A percentile compares a stretch with the other conserved stretches of the same genome.
phyloP scores from a whole-genome alignment of 2,797 vertebrate species.

The Sebastes dallii region DNA sequence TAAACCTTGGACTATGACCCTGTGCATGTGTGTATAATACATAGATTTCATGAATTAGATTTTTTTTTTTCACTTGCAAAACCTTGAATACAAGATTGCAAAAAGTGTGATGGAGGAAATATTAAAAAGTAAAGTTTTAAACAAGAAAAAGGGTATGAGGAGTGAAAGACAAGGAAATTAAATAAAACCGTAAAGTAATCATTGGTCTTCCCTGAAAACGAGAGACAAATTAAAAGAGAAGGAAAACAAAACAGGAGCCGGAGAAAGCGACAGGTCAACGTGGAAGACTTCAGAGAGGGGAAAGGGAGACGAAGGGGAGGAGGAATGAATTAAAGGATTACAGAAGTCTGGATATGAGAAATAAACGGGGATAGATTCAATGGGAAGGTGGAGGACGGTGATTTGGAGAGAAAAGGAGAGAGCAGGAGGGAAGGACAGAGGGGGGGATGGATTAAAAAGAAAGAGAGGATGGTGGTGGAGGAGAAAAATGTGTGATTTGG shows the following conservation, averaged over 20 bases:
- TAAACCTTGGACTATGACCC: background rate
- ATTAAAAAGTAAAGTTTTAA: background rate
- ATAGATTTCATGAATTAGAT: background rate
- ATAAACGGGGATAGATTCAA: background rate
- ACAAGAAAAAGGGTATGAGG: background rate
- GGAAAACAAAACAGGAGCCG: background rate
- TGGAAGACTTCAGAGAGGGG: background rate
- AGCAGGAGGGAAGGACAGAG: conserved; percentile 7
- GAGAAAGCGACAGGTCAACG: background rate
- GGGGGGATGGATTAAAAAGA: conserved; percentile 20
- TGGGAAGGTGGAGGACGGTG: background rate
- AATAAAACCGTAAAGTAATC: background rate
- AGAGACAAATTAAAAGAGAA: background rate
- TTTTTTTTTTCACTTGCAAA: background rate
- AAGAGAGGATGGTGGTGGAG: conserved; percentile 35
- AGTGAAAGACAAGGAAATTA: background rate
- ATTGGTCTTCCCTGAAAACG: background rate
- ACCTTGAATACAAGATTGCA: background rate
- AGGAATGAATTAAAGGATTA: conserved; percentile 8
- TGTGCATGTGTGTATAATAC: background rate
- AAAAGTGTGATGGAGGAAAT: background rate
- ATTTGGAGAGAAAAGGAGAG: background rate
- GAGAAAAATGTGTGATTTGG: conserved; percentile 42
- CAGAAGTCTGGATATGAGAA: background rate
- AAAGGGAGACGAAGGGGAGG: background rate